These are phyloP conservation scores for Microcebus murinus DNA, from an alignment of 2,113 vertebrate species.

Conservation along the genomic window DNA sequence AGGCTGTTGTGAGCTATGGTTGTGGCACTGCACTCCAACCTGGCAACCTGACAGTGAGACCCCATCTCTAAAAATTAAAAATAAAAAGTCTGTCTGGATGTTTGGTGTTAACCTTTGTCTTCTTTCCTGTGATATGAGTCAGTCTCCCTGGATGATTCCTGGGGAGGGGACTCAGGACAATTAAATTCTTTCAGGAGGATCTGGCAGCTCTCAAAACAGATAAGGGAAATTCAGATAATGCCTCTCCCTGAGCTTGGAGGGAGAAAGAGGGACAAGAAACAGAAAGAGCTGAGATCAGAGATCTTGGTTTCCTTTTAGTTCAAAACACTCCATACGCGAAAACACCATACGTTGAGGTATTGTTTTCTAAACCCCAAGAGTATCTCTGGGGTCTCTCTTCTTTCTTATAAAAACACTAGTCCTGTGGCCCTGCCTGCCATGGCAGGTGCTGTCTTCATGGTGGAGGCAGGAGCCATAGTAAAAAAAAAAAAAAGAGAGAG, in stretches of 20 bases:
- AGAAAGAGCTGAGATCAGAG: not conserved
- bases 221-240: not conserved
- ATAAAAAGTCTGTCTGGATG: not conserved
- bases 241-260: not conserved
- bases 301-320: not conserved
- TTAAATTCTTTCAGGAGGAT: not conserved
- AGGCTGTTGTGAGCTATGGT: too few species aligned
- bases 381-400: not conserved
- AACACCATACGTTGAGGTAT: not conserved
- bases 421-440: too few species aligned
- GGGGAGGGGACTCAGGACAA: not conserved
- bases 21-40: too few species aligned
- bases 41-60: too few species aligned
- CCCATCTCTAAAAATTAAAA: too few species aligned
- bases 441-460: too few species aligned
- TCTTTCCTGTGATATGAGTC: not conserved
- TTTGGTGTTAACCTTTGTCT: not conserved
- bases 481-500: too few species aligned
- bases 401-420: not conserved
- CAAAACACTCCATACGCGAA: not conserved
- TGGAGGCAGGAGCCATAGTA: too few species aligned
- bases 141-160: not conserved
- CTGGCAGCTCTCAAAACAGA: not conserved
- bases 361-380: not conserved
- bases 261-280: not conserved